phyloP scores from a whole-genome alignment of 2,888 invertebrate species.

The Mythimna vitellina region DNA sequence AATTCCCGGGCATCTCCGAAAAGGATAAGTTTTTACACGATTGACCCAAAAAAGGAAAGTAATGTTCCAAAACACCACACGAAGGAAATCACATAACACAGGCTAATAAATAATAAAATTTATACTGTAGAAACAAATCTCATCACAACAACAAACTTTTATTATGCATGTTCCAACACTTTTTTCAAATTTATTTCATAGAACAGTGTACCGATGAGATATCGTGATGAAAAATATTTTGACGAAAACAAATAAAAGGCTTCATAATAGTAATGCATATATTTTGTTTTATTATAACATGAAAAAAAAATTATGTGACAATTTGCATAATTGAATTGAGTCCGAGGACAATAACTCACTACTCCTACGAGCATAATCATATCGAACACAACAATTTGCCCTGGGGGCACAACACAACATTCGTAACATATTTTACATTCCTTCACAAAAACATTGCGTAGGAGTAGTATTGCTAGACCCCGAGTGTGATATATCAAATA shows the following conservation, averaged over 20 bases:
- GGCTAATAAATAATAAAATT: too few relatives aligned
- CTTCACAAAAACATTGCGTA: constrained; percentile 74
- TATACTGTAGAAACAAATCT: too few relatives aligned
- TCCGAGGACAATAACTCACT: constrained; percentile 76
- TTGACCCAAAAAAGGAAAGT: too few relatives aligned
- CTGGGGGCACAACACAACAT: constrained; percentile 80
- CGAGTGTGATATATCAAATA: constrained; percentile 70
- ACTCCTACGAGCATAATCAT: constrained; percentile 73
- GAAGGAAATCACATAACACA: too few relatives aligned
- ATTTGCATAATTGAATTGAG: constrained; percentile 86
- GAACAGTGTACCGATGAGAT: neutral
- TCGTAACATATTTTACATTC: constrained; percentile 77
- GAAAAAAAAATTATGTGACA: constrained; percentile 88
- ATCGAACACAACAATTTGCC: constrained; percentile 79
- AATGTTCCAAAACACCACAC: too few relatives aligned
- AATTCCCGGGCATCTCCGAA: too few relatives aligned
- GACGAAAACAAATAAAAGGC: constrained; percentile 71
- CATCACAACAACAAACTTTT: too few relatives aligned
- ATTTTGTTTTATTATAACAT: constrained; percentile 88
- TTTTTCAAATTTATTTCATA: neutral
- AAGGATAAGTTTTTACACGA: too few relatives aligned
- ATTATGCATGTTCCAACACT: too few relatives aligned
- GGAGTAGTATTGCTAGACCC: constrained; percentile 76
- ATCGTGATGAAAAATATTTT: neutral
- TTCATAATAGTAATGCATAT: constrained; percentile 86